Conservation (phyloP, 1,140 invertebrate genomes). For the Harpegnathos saltator region DNA sequence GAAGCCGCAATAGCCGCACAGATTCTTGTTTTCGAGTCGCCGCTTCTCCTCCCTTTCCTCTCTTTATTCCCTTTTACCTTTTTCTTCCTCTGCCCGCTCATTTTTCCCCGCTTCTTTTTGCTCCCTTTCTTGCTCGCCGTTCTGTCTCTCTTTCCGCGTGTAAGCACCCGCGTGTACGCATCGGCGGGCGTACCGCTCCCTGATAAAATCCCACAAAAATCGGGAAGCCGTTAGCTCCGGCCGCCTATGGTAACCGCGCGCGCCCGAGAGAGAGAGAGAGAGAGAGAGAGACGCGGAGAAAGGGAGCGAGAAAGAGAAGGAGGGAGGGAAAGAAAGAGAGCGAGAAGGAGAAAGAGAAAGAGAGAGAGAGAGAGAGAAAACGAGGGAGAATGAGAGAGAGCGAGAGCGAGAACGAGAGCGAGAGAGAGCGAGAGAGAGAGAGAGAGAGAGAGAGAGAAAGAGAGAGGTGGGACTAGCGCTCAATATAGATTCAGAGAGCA, state of each 20-base stretch:
- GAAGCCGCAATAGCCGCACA: constrained; percentile 75
- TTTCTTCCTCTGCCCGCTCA: neutral
- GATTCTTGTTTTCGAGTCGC: constrained; percentile 75
- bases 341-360: constrained; percentile 28
- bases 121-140: constrained; percentile 23
- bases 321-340: constrained; percentile 19
- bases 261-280: too few relatives aligned
- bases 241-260: constrained; percentile 72
- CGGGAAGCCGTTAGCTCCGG: constrained; percentile 75
- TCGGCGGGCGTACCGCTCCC: constrained; percentile 74
- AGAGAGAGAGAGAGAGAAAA: constrained; percentile 46
- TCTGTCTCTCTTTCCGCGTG: constrained; percentile 62
- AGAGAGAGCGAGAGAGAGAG: constrained; percentile 48
- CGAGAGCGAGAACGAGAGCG: neutral
- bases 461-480: constrained; percentile 73
- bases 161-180: constrained; percentile 73
- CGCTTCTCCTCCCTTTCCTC: constrained; percentile 57
- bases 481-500: constrained; percentile 74
- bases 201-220: constrained; percentile 78
- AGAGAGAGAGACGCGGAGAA: neutral
- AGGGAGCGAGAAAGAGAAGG: neutral
- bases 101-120: constrained; percentile 7
- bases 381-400: neutral
- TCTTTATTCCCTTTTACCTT: constrained; percentile 5
- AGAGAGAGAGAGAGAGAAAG: constrained; percentile 41